Base-by-base conservation (phyloP, 2,113 vertebrate genomes). In the Blennius ocellaris region DNA sequence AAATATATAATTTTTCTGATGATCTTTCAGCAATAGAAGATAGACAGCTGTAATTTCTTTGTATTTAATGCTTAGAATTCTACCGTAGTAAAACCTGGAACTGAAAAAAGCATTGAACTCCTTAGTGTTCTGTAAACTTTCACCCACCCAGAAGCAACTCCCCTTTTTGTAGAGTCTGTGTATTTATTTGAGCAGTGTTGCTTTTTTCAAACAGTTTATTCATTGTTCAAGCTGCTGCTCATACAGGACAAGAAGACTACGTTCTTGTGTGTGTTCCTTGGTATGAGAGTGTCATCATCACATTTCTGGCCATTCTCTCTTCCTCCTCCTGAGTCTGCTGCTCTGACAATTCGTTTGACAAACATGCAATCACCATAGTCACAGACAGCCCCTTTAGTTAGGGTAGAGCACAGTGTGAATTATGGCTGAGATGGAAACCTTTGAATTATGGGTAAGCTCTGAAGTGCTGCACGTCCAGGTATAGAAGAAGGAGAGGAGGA, bases 301-400 rank as follows among this genome's bases (percentile, higher is more conserved):
- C 85, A 79, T 84, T 90, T 82, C 70, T 71, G 56, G 60, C 14
- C 55, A 6, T 50, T 1, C 63, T 72, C 73, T 76, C 58, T 79
- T 82, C 74, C 52, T 66, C 80, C 73, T 78, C 63, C 70, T 69
- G 49, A 75, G 78, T 77, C 78, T 81, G 69, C 87, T 80, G 73
- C 87, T 65, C 81, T 85, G 87, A 89, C 87, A 91, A 80, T 89
- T 86, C 71, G 73, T 80, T 89, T 88, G 87, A 91, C 90, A 92
- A 92, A 92, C 91, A 90, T 92, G 88, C 91, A 93, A 92, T 92
- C 89, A 89, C 68, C 66, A 38, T 80, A 84, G 88, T 88, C 90
- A 77, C 86, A 92, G 90, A 91, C 90, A 79, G 86, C 84, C 86
- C 83, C 86, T 92, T 90, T 90, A 93, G 85, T 90, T 88, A 91